Conservation (phyloP, 2,888 invertebrate genomes). For the Schrankia costaestrigalis region DNA sequence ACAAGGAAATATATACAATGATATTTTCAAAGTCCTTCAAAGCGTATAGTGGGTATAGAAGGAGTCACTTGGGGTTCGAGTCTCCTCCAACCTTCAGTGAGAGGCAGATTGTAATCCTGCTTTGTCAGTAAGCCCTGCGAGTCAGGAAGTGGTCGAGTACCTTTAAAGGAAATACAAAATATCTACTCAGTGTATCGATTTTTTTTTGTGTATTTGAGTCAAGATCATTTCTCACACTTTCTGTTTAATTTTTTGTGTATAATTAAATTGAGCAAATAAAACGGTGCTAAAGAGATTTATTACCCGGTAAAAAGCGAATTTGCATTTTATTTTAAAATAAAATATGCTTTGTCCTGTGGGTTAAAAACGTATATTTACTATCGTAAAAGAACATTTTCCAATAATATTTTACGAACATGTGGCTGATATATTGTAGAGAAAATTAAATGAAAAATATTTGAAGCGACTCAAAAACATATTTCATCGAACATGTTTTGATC, state of each 20-base stretch:
- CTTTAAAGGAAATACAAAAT: constrained; percentile 25
- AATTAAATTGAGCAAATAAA: too few species aligned
- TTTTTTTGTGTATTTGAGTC: background rate
- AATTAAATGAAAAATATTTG: constrained; percentile 21
- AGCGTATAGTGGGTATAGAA: constrained; percentile 48
- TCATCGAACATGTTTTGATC: constrained; percentile 22
- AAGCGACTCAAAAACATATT: constrained; percentile 21
- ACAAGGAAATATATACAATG: constrained; percentile 51
- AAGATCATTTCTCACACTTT: background rate
- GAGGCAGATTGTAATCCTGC: constrained; percentile 59
- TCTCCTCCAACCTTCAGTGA: constrained; percentile 49
- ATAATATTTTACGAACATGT: constrained; percentile 7
- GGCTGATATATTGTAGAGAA: constrained; percentile 10
- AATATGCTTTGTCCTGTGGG: too few species aligned
- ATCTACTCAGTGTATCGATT: background rate
- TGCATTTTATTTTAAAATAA: too few species aligned
- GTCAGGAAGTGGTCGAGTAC: constrained; percentile 47
- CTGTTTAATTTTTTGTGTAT: too few species aligned
- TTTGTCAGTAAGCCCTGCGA: constrained; percentile 49
- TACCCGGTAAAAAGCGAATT: too few species aligned
- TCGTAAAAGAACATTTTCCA: constrained; percentile 5
- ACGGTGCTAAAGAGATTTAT: too few species aligned
- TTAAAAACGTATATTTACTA: background rate
- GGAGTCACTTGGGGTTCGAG: constrained; percentile 51
- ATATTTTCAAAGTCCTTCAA: constrained; percentile 55